Conservation (phyloP, 2,113 vertebrate genomes). For the Rhadina sibilatrix region DNA sequence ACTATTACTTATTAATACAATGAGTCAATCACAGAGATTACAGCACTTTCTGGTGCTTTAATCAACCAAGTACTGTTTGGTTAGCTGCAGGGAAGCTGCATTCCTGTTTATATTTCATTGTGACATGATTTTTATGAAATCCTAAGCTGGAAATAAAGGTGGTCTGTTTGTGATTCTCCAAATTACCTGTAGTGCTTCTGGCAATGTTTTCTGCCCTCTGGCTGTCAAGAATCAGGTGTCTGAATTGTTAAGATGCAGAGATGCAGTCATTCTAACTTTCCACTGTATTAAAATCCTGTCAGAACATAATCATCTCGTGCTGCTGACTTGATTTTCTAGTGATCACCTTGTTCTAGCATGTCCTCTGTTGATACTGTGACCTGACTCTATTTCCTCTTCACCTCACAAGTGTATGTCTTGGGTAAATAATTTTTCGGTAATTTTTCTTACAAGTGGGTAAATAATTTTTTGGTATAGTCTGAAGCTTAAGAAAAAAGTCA, state of each 20-base stretch:
- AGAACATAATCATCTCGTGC: neutral
- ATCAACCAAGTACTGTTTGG: neutral
- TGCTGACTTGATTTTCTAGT: neutral
- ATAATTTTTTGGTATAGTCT: neutral
- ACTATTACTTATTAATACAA: neutral
- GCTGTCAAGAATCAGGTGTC: neutral
- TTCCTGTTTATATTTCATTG: neutral
- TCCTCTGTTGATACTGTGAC: neutral
- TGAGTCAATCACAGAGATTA: neutral
- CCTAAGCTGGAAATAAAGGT: neutral
- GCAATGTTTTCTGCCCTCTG: slow-evolving; percentile 3
- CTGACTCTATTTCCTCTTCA: neutral
- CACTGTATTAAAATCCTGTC: neutral
- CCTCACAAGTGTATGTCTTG: neutral
- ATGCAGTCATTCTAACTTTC: neutral
- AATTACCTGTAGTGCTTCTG: neutral
- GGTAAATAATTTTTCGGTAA: neutral
- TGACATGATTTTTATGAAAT: neutral
- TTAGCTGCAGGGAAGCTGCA: neutral
- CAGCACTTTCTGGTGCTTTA: neutral
- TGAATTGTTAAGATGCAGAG: neutral
- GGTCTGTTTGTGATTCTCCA: neutral
- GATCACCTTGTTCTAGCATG: neutral
- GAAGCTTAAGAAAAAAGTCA: neutral
- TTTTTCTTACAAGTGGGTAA: neutral